Base-by-base conservation (phyloP, 2,113 vertebrate genomes). In the Dermatemys mawii region DNA sequence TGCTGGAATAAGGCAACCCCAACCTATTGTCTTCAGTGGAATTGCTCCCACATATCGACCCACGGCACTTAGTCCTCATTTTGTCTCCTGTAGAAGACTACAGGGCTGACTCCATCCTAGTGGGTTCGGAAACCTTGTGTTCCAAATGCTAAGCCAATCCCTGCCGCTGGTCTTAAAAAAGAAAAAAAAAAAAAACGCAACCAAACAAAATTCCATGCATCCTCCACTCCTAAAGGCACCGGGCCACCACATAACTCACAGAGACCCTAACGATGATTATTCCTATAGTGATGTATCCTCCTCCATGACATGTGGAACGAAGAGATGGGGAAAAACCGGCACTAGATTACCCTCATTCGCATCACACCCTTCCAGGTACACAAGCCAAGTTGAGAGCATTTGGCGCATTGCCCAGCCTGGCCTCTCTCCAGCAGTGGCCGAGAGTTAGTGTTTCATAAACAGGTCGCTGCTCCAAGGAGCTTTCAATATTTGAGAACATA, bases 221-320 rank as follows among this genome's bases (percentile, higher is more conserved):
- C n/a, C 32, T 8, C 35, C 16, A n/a, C 6, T 35, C 63, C 63
- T 17, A 5, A 27, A 13, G 13, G 6, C 29, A 27, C 57, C 35
- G 11, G 27, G 32, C 14, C 14, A 27, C 57, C 27, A 29, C 26
- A 4, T 27, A 55, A 55, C 26, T 55, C 11, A 4, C 29, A 4
- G 63, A 67, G 35, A 67, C 82, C 88, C 85, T 35, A 49, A 24
- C 24, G 26, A 22, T 2, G 1, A 83, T 78, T 9, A 6, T 5
- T 24, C 48, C 67, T 38, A 10, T 27, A 46, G 46, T 0, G 0
- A 0, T 0, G 50, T 11, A 75, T 81, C 2, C 84, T 50, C 57
- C n/a, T 44, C 67, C 76, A 14, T 14, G 22, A 16, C 53, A 22
- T 3, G 57, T 3, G 10, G 44, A 86, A 78, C 51, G 24, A 83